These are phyloP conservation scores for Eufriesea mexicana DNA, from an alignment of 1,140 invertebrate genomes.

Conservation along the genomic window DNA sequence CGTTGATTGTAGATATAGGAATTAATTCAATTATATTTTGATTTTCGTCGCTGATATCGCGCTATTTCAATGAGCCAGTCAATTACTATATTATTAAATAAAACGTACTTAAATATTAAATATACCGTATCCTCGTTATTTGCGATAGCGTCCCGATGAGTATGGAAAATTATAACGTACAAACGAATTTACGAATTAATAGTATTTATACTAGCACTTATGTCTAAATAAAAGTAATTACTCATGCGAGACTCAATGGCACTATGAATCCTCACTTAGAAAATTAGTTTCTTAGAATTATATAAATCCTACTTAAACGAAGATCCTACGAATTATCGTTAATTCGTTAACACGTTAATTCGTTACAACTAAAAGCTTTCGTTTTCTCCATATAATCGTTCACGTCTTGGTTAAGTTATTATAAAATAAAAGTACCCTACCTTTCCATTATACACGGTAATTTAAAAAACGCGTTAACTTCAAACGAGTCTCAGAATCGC, in stretches of 20 bases:
- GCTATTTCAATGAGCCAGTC: constrained; percentile 24
- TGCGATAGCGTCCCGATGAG: not conserved
- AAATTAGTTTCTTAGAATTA: not conserved
- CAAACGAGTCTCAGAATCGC: constrained; percentile 10
- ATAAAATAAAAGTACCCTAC: not conserved
- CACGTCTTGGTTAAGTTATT: not conserved
- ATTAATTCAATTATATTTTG: too few relatives aligned
- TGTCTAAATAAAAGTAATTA: not conserved
- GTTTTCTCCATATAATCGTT: not conserved
- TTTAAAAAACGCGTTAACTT: not conserved
- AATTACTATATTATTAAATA: not conserved
- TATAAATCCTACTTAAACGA: not conserved
- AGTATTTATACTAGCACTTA: not conserved
- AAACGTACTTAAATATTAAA: constrained; percentile 1
- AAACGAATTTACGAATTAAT: constrained; percentile 35
- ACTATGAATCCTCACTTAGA: not conserved
- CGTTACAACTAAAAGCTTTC: not conserved
- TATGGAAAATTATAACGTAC: constrained; percentile 8
- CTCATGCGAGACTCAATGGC: constrained; percentile 23
- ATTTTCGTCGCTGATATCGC: not conserved
- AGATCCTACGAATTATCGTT: too few relatives aligned
- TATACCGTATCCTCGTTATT: constrained; percentile 3
- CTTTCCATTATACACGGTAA: not conserved
- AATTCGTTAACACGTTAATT: not conserved
- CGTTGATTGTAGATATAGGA: too few relatives aligned